Conservation (phyloP, 2,113 vertebrate species). For the Anolis carolinensis region DNA sequence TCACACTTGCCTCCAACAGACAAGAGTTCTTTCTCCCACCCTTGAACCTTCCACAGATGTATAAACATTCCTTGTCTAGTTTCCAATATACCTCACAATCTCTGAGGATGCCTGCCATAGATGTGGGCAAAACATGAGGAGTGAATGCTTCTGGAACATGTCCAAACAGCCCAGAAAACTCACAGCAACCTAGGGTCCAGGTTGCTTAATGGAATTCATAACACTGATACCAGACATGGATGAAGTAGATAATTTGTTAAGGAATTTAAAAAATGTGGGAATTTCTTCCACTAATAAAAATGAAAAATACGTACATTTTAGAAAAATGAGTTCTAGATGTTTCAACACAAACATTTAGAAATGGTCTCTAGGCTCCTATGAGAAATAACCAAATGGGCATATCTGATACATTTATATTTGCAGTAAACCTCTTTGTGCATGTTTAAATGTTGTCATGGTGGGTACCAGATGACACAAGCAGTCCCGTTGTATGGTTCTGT, state of each 20-base stretch:
- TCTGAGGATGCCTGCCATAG: no score
- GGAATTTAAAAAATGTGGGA: slow-evolving; percentile 28
- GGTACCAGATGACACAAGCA: slow-evolving; percentile 51
- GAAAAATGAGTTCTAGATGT: slow-evolving; percentile 51
- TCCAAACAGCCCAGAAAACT: no score
- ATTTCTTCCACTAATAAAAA: slow-evolving; percentile 56
- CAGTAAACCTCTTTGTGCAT: not conserved
- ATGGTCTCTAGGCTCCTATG: slow-evolving; percentile 59
- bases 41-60: no score
- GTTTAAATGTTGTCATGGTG: not conserved
- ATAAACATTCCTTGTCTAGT: no score
- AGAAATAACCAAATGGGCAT: slow-evolving; percentile 38
- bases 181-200: not conserved
- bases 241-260: not conserved
- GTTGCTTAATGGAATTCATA: no score
- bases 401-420: not conserved
- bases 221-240: not conserved
- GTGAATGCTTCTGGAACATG: no score
- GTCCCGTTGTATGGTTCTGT: slow-evolving; percentile 42
- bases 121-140: no score
- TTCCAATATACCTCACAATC: no score
- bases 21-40: no score
- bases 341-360: slow-evolving; percentile 58
- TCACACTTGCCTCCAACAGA: no score
- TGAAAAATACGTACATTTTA: slow-evolving; percentile 51